Evolutionary conservation across 2,797 vertebrate genomes (phyloP).

Genomic region (Melanotaenia nigrans): DNA sequence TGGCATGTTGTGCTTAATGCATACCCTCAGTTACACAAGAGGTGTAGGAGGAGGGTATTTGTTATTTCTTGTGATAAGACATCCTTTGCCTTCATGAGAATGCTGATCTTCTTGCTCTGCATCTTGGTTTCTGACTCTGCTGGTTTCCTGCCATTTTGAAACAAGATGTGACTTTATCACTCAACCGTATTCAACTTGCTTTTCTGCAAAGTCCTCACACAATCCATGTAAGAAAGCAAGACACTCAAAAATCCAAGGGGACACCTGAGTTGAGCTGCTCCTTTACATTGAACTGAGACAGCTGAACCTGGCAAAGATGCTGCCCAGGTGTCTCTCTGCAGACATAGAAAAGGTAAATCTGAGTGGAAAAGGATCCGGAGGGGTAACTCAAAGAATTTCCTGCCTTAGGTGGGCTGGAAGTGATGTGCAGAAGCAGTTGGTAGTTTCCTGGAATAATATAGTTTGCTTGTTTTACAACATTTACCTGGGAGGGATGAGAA

Average conservation of each 20-base stretch:
- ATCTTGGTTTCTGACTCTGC: neutral
- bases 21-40: constrained; percentile 6
- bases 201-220: constrained; percentile 45
- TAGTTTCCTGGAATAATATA: constrained; percentile 15
- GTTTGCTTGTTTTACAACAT: constrained; percentile 32
- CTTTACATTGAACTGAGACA: constrained; percentile 32
- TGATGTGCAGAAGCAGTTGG: constrained; percentile 25
- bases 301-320: constrained; percentile 49
- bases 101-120: neutral
- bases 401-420: constrained; percentile 43
- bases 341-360: constrained; percentile 42
- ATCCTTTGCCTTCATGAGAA: neutral
- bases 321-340: constrained; percentile 38
- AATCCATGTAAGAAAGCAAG: constrained; percentile 36
- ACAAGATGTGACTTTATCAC: neutral
- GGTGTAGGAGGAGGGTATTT: constrained; percentile 18
- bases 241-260: constrained; percentile 54
- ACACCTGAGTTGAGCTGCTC: constrained; percentile 48
- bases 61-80: constrained; percentile 7
- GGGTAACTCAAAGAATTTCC: constrained; percentile 38
- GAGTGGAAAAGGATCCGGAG: constrained; percentile 29
- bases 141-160: neutral
- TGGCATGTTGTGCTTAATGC: constrained; percentile 24
- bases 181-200: constrained; percentile 2
- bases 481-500: constrained; percentile 9